These are phyloP conservation scores for Alethe castanea DNA, from an alignment of 2,113 vertebrate species.

Conservation along the genomic window DNA sequence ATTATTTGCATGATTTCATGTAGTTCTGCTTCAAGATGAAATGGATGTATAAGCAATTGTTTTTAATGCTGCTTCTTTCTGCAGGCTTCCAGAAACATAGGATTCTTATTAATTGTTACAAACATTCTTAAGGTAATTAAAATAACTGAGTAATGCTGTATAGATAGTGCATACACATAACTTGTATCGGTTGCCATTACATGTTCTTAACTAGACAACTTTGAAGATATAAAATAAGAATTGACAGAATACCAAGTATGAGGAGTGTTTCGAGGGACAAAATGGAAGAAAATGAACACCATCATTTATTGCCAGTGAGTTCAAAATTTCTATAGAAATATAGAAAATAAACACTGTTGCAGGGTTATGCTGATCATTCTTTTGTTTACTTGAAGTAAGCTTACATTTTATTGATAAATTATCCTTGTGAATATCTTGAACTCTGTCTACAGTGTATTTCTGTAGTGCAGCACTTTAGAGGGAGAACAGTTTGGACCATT, in stretches of 20 bases:
- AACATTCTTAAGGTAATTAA: not conserved
- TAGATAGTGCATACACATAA: not conserved
- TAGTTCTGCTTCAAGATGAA: not conserved
- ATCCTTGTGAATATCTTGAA: not conserved
- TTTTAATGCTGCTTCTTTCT: not conserved
- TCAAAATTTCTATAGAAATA: not conserved
- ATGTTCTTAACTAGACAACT: not conserved
- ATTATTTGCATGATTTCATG: not conserved
- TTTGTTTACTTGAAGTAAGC: not conserved
- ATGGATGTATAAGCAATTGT: not conserved
- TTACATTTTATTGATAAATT: slow-evolving; percentile 1
- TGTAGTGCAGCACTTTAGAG: not conserved
- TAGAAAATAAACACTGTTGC: not conserved
- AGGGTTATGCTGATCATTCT: not conserved
- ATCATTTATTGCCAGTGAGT: not conserved
- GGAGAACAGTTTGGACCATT: slow-evolving; percentile 30
- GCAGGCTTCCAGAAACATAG: not conserved
- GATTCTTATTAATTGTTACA: not conserved
- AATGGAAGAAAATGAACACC: not conserved
- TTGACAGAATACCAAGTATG: not conserved
- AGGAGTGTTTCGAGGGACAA: not conserved
- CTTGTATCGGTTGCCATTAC: not conserved
- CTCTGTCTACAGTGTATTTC: slow-evolving; percentile 6
- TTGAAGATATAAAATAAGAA: not conserved
- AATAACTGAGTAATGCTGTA: not conserved